Evolutionary conservation across 2,113 vertebrate species (phyloP).

Genomic region (Dicerorhinus sumatrensis): DNA sequence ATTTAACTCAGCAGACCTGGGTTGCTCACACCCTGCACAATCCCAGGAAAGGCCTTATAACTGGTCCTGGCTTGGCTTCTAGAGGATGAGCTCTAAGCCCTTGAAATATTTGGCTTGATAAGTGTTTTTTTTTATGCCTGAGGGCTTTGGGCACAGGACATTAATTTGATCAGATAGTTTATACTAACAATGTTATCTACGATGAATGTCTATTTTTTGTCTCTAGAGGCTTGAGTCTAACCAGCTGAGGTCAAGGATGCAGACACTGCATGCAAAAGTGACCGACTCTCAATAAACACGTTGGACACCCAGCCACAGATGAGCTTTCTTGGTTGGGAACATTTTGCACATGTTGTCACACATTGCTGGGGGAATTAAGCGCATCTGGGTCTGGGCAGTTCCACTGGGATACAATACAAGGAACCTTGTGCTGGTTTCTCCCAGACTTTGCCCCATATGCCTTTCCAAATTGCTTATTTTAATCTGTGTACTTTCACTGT

Average conservation of each 20-base stretch:
- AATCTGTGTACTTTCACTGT: neutral
- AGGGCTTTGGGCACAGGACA: neutral
- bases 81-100: neutral
- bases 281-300: neutral
- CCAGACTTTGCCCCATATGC: neutral
- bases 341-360: neutral
- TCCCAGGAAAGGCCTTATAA: neutral
- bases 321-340: neutral
- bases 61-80: neutral
- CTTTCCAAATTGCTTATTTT: neutral
- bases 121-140: neutral
- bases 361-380: neutral
- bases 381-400: rapidly evolving
- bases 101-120: neutral
- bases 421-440: rapidly evolving
- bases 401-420: neutral
- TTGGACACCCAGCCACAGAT: too few species aligned
- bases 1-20: neutral
- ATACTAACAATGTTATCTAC: neutral
- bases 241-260: neutral
- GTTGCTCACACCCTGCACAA: neutral
- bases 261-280: neutral
- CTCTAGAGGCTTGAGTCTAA: neutral
- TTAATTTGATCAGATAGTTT: neutral
- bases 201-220: neutral